A percentile compares a stretch with the other conserved stretches of the same genome.
Conservation (phyloP, 1,140 invertebrate genomes). For the Drosophila lowei region DNA sequence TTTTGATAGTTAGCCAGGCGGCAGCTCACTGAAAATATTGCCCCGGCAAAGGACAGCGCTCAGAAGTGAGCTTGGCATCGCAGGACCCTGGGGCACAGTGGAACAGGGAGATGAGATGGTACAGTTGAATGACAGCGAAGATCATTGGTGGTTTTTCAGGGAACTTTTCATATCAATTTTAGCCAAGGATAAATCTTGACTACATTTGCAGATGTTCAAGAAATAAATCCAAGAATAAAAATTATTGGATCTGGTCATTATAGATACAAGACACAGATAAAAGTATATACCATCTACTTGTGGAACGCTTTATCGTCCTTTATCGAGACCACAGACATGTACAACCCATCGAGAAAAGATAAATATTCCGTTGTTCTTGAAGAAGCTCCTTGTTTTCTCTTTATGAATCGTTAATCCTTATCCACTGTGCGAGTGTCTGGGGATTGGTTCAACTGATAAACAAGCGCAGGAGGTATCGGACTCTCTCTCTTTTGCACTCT, state of each 20-base stretch:
- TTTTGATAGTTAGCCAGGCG: constrained; percentile 55
- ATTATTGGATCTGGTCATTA: too few species aligned
- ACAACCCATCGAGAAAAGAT: too few species aligned
- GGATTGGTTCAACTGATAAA: constrained; percentile 66
- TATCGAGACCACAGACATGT: neutral
- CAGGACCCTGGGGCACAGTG: constrained; percentile 1
- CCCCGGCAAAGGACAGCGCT: constrained; percentile 12
- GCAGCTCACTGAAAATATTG: constrained; percentile 60
- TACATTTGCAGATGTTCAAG: too few species aligned
- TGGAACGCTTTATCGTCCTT: neutral
- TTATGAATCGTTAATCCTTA: neutral
- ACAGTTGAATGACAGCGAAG: too few species aligned
- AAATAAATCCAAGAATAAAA: too few species aligned
- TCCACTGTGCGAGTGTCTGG: constrained; percentile 23
- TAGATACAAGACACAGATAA: too few species aligned
- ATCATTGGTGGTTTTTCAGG: too few species aligned
- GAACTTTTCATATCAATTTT: too few species aligned
- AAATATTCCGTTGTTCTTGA: too few species aligned
- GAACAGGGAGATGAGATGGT: neutral
- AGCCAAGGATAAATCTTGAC: too few species aligned
- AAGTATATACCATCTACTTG: too few species aligned
- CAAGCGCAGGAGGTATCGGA: constrained; percentile 43
- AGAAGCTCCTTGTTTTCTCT: too few species aligned
- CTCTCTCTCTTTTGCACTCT: constrained; percentile 6
- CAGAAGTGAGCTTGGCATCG: constrained; percentile 10